phyloP scores from a whole-genome alignment of 2,113 vertebrate species.

The Stictonetta naevosa region DNA sequence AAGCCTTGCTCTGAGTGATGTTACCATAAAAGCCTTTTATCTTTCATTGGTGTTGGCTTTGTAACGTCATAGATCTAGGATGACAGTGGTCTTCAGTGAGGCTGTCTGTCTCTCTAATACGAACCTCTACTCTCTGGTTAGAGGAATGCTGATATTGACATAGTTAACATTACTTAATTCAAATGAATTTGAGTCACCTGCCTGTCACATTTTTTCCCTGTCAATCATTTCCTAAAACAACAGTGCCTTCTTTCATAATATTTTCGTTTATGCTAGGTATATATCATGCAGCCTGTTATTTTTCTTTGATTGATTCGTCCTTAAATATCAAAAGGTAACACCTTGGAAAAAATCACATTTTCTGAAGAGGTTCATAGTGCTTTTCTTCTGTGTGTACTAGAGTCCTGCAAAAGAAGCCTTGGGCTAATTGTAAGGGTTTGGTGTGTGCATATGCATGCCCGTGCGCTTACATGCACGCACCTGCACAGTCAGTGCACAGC shows the following conservation, averaged over 20 bases:
- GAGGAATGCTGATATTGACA: background rate
- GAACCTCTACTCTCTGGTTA: background rate
- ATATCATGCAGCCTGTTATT: background rate
- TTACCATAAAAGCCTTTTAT: background rate
- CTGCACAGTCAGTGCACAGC: background rate
- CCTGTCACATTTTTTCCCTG: background rate
- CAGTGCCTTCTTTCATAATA: background rate
- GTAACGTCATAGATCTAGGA: background rate
- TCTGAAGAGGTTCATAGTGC: background rate
- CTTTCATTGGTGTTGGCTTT: background rate
- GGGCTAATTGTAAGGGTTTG: background rate
- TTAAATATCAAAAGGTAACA: background rate
- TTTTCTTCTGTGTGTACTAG: background rate
- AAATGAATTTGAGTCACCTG: background rate
- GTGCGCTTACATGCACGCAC: rapidly evolving
- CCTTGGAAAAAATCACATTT: background rate
- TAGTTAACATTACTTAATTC: background rate
- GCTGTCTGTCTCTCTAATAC: background rate
- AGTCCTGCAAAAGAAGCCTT: background rate
- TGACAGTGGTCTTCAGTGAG: background rate
- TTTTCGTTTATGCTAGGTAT: background rate
- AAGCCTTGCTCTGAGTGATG: background rate
- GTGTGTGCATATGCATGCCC: rapidly evolving
- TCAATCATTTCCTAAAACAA: background rate
- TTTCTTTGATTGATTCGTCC: background rate